Evolutionary conservation across 2,888 invertebrate species (phyloP), one percentile per base, ranked within the genome.

Genomic region (Prosapia bicincta): DNA sequence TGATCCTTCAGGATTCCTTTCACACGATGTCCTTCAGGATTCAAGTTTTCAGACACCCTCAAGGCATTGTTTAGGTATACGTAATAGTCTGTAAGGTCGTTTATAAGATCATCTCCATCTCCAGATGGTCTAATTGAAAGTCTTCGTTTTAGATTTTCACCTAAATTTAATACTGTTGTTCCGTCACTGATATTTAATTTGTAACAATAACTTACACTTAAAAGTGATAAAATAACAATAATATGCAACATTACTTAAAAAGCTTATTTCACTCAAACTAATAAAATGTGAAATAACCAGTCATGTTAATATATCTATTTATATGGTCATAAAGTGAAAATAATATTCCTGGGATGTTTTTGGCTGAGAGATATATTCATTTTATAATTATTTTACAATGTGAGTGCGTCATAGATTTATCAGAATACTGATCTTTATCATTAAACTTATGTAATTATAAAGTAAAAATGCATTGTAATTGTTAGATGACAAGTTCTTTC

Each of bases 11-110:
- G 68, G 15, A 43, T 66, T 10, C 7, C 3, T 5, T 26, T 23
- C 0, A 67, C 68, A 20, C 68, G 43, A 23, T 73, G 67, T 15
- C 72, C 72, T 67, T 72, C 67, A 1, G 72, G 72, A 65, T 66
- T 38, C 15, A 26, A 26, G 43, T 73, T 43, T 30, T 38, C 23
- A 6, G 38, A 24, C 7, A 73, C 73, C 10, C 73, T 66, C 20
- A 67, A 68, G 0, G 68, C 73, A 9, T 38, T 73, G 26, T 73
- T 73, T 13, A 73, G 69, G 13, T 38, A 66, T 15, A 73, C 43
- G 25, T 43, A 73, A 25, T 73, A 73, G 68, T 73, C 73, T 1
- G 73, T 73, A 6, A 73, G 68, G 43, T 73, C 73, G 28, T 73
- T 73, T 26, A 73, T 73, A 1, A 73, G 43, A 25, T 73, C 73